Percentiles rank a stretch among this genome's conserved stretches.
These are phyloP conservation scores for Melanostigma gelatinosum DNA, from an alignment of 2,113 vertebrate species.

Conservation along the genomic window DNA sequence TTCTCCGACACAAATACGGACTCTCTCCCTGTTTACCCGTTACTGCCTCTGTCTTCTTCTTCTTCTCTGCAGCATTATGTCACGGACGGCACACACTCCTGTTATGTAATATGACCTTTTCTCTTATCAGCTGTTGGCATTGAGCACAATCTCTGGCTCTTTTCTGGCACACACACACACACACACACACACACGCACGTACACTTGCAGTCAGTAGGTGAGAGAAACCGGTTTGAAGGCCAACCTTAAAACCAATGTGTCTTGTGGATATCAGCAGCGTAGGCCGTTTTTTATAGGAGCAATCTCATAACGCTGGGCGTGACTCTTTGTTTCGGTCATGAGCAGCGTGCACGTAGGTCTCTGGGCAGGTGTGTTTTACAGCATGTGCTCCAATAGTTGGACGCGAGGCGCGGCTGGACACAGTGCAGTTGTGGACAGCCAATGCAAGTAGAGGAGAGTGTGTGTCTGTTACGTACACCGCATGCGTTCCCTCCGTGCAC, in stretches of 20 bases:
- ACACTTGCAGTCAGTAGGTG: constrained; percentile 51
- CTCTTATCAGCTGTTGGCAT: constrained; percentile 76
- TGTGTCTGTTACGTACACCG: constrained; percentile 50
- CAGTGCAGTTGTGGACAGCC: constrained; percentile 30
- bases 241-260: not conserved
- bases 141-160: constrained; percentile 46
- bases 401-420: constrained; percentile 36
- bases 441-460: not conserved
- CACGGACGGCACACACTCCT: constrained; percentile 40
- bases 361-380: constrained; percentile 52
- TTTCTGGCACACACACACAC: constrained; percentile 28
- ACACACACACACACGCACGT: not conserved
- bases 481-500: constrained; percentile 34
- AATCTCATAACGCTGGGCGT: constrained; percentile 50
- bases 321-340: constrained; percentile 29
- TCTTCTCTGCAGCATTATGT: constrained; percentile 55
- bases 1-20: constrained; percentile 23
- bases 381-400: constrained; percentile 38
- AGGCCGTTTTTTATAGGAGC: constrained; percentile 16
- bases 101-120: constrained; percentile 75
- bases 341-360: not conserved
- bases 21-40: not conserved
- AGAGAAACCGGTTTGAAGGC: constrained; percentile 51
- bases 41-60: constrained; percentile 4
- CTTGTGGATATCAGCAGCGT: not conserved